These are phyloP conservation scores for Ceratosolen fusciceps DNA, from an alignment of 1,140 invertebrate species.

Conservation along the genomic window DNA sequence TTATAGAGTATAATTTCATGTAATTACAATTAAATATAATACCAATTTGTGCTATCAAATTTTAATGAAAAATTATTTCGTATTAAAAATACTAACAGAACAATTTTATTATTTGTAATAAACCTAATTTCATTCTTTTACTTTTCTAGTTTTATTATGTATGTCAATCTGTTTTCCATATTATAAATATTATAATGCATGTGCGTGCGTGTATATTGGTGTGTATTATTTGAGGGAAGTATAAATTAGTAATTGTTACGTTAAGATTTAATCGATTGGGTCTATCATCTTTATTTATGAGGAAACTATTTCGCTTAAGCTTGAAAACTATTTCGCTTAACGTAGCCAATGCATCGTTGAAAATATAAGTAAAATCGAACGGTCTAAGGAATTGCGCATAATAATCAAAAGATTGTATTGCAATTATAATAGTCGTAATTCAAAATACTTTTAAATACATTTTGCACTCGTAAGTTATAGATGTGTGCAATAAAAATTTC, in stretches of 20 bases:
- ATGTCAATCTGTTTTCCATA: too few species aligned
- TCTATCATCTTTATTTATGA: background rate
- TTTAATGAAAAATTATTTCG: too few species aligned
- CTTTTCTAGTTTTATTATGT: too few species aligned
- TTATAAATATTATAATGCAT: too few species aligned
- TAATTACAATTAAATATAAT: too few species aligned
- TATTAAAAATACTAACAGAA: too few species aligned
- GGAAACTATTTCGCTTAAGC: background rate
- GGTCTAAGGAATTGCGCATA: background rate
- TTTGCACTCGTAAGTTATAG: background rate
- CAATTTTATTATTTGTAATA: too few species aligned
- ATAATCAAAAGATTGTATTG: background rate
- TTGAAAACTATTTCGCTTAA: too few species aligned
- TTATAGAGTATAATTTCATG: too few species aligned
- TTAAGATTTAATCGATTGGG: background rate
- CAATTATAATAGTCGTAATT: constrained; percentile 12
- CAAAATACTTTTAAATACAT: background rate
- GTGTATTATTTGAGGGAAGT: background rate
- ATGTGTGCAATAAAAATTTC: background rate
- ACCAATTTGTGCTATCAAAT: too few species aligned
- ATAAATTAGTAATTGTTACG: background rate
- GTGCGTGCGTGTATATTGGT: background rate
- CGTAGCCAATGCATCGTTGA: background rate
- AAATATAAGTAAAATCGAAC: background rate
- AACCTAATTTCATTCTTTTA: too few species aligned